Evolutionary conservation across 2,888 invertebrate species (phyloP).

Genomic region (Venustoraphidia nigricollis): DNA sequence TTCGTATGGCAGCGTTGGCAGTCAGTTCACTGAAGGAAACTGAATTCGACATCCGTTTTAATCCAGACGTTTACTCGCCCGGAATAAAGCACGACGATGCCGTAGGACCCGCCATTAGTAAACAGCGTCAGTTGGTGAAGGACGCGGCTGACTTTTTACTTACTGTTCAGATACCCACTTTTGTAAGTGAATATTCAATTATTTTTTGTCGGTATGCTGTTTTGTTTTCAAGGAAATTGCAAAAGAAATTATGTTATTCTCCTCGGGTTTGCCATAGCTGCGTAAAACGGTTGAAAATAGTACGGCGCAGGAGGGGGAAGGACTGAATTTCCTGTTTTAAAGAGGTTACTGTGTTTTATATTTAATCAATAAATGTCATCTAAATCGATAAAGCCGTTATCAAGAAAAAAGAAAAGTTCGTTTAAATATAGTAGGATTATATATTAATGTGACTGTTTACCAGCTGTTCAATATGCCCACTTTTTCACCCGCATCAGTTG

Average conservation of each 20-base stretch:
- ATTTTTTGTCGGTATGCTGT: not conserved
- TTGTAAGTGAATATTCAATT: conserved; percentile 42
- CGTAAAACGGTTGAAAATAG: no score
- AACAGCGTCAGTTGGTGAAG: conserved; percentile 79
- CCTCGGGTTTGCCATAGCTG: no score
- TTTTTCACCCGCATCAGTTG: no score
- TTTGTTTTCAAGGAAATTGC: not conserved
- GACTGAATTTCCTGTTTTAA: no score
- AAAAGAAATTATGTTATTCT: no score
- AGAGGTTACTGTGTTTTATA: not conserved
- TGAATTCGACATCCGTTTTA: conserved; percentile 94
- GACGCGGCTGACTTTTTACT: conserved; percentile 93
- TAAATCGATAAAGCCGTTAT: no score
- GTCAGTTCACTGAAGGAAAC: conserved; percentile 91
- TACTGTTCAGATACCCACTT: conserved; percentile 85
- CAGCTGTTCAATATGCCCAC: no score
- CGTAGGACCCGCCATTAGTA: conserved; percentile 50
- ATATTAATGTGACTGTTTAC: no score
- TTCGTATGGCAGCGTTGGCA: conserved; percentile 76
- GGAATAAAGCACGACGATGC: conserved; percentile 74
- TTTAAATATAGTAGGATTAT: no score
- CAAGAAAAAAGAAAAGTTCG: no score
- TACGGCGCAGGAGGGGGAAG: no score
- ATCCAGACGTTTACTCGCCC: conserved; percentile 95
- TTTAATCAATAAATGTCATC: no score